A percentile compares a stretch with the other conserved stretches of the same genome.
phyloP scores from a whole-genome alignment of 2,113 vertebrate genomes.

The Vimba vimba region DNA sequence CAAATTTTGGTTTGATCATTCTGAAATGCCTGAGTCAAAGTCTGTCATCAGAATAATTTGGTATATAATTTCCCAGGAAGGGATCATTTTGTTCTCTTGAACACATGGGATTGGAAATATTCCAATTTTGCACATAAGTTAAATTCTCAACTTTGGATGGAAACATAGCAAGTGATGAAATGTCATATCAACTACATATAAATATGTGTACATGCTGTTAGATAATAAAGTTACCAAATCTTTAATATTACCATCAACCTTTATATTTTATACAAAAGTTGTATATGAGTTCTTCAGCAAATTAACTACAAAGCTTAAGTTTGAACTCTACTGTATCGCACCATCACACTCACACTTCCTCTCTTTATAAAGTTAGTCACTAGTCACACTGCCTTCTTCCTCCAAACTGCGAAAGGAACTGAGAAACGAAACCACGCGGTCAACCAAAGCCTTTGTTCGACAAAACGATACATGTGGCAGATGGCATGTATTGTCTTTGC shows the following conservation, averaged over 20 bases:
- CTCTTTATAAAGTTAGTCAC: neutral
- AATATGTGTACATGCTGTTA: neutral
- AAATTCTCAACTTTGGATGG: no score
- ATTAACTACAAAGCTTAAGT: neutral
- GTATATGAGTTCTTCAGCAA: neutral
- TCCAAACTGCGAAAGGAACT: neutral
- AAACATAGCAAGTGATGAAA: no score
- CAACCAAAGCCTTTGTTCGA: neutral
- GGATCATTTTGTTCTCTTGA: no score
- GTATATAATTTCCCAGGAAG: no score
- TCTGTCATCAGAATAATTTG: no score
- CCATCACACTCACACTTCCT: slow-evolving; percentile 9
- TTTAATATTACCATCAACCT: neutral
- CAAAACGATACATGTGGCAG: neutral
- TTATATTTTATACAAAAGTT: neutral
- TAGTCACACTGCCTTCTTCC: slow-evolving; percentile 10
- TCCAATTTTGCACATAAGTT: no score
- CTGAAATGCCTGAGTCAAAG: no score
- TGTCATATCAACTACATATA: neutral
- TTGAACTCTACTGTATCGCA: neutral
- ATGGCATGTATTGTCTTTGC: neutral
- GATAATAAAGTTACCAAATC: neutral
- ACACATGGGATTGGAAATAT: no score
- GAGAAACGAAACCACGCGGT: slow-evolving; percentile 1
- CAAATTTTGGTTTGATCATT: no score